Percentiles rank a stretch among this genome's conserved stretches.
These are phyloP conservation scores for Spialia ferax DNA, from an alignment of 2,888 invertebrate genomes.

Conservation along the genomic window DNA sequence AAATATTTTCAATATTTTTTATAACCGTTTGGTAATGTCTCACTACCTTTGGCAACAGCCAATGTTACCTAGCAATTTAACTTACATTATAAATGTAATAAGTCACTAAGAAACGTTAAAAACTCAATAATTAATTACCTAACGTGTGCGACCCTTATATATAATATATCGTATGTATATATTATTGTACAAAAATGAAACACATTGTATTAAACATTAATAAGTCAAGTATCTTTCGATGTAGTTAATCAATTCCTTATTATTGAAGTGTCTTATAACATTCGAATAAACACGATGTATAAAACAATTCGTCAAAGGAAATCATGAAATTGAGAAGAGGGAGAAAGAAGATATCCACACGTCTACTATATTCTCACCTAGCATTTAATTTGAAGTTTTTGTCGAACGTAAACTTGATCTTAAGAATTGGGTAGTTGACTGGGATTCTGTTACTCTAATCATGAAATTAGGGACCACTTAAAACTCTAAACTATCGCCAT, in stretches of 20 bases:
- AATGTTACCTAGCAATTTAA: neutral
- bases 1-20: neutral
- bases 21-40: neutral
- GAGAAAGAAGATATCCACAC: no score
- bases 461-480: no score
- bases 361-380: no score
- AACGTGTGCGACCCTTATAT: neutral
- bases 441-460: no score
- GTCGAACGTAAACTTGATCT: no score
- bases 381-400: no score
- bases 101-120: neutral
- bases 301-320: neutral
- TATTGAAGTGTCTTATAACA: constrained; percentile 4
- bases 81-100: neutral
- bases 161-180: no score
- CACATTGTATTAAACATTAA: neutral
- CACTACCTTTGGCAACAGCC: neutral
- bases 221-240: constrained; percentile 27
- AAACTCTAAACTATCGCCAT: no score
- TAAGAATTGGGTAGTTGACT: no score
- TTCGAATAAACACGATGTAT: neutral
- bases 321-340: no score
- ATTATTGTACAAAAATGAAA: constrained; percentile 22
- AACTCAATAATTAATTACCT: neutral
- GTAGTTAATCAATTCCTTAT: constrained; percentile 27